Evolutionary conservation across 2,888 invertebrate species (phyloP).

Genomic region (Ariolimax columbianus): DNA sequence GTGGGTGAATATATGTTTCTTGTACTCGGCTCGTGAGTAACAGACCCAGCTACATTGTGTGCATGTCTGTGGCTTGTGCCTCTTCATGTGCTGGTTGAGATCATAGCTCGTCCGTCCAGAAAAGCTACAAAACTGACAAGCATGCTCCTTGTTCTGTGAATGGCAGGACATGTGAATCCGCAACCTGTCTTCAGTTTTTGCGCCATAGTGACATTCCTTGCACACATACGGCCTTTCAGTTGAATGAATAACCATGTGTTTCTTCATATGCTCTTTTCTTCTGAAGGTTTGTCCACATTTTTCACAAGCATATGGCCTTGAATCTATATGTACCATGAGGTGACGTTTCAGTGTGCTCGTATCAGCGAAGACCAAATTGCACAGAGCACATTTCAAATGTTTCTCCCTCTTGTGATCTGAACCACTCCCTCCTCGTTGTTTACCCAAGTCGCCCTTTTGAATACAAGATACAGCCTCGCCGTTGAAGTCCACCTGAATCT

Average conservation of each 20-base stretch:
- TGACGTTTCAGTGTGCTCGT: conserved; percentile 40
- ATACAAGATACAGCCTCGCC: conserved; percentile 9
- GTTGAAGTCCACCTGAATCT: conserved; percentile 44
- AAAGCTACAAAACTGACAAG: conserved; percentile 41
- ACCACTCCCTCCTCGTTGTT: neutral
- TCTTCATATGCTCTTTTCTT: conserved; percentile 47
- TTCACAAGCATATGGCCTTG: conserved; percentile 29
- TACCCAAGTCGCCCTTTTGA: neutral
- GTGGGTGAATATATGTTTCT: conserved; percentile 38
- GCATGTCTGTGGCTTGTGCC: conserved; percentile 34
- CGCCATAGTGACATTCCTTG: conserved; percentile 34
- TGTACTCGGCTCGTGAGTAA: conserved; percentile 31
- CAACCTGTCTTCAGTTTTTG: conserved; percentile 42
- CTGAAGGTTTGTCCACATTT: conserved; percentile 39
- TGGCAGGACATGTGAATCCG: conserved; percentile 41
- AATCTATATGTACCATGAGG: conserved; percentile 33
- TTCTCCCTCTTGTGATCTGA: conserved; percentile 9
- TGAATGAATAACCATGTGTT: conserved; percentile 50
- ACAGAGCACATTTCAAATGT: conserved; percentile 25
- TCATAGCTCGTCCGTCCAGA: conserved; percentile 26
- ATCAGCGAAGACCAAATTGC: conserved; percentile 30
- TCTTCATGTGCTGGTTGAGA: conserved; percentile 43
- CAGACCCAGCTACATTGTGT: conserved; percentile 41
- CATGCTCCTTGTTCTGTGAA: conserved; percentile 15
- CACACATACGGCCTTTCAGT: conserved; percentile 39